These are phyloP conservation scores for Tenthredo amoena DNA, from an alignment of 2,888 invertebrate species.

Conservation along the genomic window DNA sequence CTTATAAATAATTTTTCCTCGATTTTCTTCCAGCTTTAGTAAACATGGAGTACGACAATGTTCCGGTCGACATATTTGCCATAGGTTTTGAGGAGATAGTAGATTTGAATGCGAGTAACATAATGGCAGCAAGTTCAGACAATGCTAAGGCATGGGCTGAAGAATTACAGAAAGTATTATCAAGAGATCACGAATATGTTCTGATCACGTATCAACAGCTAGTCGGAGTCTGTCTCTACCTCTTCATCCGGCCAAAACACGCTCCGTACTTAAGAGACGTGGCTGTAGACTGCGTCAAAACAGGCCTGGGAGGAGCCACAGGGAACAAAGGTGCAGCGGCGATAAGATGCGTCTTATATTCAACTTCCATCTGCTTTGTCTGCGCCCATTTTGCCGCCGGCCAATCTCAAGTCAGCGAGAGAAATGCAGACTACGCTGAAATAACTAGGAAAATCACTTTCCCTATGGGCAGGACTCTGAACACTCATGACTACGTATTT, in stretches of 20 bases:
- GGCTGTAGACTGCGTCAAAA: slow-evolving; percentile 97
- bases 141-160: slow-evolving; percentile 98
- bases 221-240: slow-evolving; percentile 98
- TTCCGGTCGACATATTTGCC: slow-evolving; percentile 95
- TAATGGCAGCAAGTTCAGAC: slow-evolving; percentile 96
- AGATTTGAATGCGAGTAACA: slow-evolving; percentile 98
- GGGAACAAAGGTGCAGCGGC: slow-evolving; percentile 98
- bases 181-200: slow-evolving; percentile 92
- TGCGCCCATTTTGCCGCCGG: slow-evolving; percentile 99
- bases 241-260: slow-evolving; percentile 94
- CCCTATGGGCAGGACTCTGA: slow-evolving; percentile 94
- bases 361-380: slow-evolving; percentile 97
- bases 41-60: slow-evolving; percentile 77
- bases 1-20: background rate
- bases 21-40: slow-evolving; percentile 74
- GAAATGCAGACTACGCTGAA: slow-evolving; percentile 98
- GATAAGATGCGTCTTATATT: slow-evolving; percentile 94
- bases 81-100: slow-evolving; percentile 99
- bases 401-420: slow-evolving; percentile 95
- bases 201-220: slow-evolving; percentile 96
- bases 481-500: slow-evolving; percentile 98
- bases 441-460: slow-evolving; percentile 94
- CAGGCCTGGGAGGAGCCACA: slow-evolving; percentile 98
- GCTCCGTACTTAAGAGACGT: slow-evolving; percentile 95
- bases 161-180: slow-evolving; percentile 95